A percentile compares a stretch with the other conserved stretches of the same genome.
These are phyloP conservation scores for Cassiopea andromeda DNA, from an alignment of 30 jellyfish, hydroid and myxozoan species.

Conservation along the genomic window DNA sequence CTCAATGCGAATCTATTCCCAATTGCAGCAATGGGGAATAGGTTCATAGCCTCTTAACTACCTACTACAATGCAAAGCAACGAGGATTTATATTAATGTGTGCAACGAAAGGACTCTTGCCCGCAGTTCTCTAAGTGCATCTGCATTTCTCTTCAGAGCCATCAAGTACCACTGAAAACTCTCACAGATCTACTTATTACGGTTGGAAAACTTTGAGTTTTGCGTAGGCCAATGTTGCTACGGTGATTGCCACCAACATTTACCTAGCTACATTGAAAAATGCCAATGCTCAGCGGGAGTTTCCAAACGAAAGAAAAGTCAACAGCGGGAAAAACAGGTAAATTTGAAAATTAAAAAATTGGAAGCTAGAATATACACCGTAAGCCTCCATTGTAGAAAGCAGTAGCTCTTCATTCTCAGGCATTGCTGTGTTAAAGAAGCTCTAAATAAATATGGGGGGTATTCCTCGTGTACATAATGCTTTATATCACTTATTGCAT, in stretches of 20 bases:
- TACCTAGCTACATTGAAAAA: neutral
- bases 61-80: too few relatives aligned
- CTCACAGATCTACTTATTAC: neutral
- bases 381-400: too few relatives aligned
- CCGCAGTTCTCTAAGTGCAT: slow-evolving; percentile 66
- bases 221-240: slow-evolving; percentile 7
- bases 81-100: too few relatives aligned
- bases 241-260: neutral
- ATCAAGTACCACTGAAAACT: neutral
- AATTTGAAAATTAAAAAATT: neutral
- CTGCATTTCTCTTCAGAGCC: slow-evolving; percentile 80
- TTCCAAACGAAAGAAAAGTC: neutral
- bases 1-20: too few relatives aligned
- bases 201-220: neutral
- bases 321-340: slow-evolving; percentile 39
- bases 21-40: too few relatives aligned
- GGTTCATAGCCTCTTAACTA: too few relatives aligned
- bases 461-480: too few relatives aligned
- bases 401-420: too few relatives aligned
- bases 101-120: slow-evolving; percentile 12
- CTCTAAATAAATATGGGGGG: too few relatives aligned
- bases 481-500: too few relatives aligned
- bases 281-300: slow-evolving; percentile 7
- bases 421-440: too few relatives aligned
- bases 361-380: too few relatives aligned